Evolutionary conservation across 2,797 vertebrate species (phyloP).

Genomic region (Channa striata): DNA sequence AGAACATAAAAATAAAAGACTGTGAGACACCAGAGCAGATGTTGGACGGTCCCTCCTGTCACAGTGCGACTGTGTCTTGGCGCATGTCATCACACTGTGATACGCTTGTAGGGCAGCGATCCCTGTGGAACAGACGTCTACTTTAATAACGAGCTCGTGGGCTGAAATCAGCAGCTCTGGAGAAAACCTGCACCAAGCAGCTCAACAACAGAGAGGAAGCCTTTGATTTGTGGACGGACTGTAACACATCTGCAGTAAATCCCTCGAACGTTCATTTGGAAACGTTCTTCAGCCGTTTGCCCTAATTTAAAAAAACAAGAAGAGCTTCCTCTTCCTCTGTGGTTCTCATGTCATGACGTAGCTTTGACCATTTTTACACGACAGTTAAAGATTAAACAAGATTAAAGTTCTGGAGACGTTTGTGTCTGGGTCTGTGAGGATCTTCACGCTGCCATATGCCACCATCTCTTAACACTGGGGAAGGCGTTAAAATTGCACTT

Average conservation of each 20-base stretch:
- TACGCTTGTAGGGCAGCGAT: conserved; percentile 11
- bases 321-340: neutral
- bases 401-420: neutral
- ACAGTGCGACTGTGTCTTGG: neutral
- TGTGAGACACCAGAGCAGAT: neutral
- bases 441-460: neutral
- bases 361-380: neutral
- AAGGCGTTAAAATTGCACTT: too few relatives aligned
- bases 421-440: neutral
- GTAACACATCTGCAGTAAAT: conserved; percentile 6
- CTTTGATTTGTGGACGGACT: conserved; percentile 17
- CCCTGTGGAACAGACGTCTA: conserved; percentile 7
- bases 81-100: neutral
- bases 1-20: too few relatives aligned
- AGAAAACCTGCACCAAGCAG: neutral
- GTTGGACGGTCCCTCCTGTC: neutral
- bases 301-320: neutral
- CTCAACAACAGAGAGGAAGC: neutral
- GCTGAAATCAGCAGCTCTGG: conserved; percentile 16
- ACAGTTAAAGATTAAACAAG: too few relatives aligned
- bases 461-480: too few relatives aligned
- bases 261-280: neutral
- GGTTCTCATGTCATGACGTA: neutral
- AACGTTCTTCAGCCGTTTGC: neutral
- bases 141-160: conserved; percentile 21